A percentile compares a stretch with the other conserved stretches of the same genome.
Evolutionary conservation across 2,888 invertebrate species (phyloP).

Genomic region (Lysandra bellargus): DNA sequence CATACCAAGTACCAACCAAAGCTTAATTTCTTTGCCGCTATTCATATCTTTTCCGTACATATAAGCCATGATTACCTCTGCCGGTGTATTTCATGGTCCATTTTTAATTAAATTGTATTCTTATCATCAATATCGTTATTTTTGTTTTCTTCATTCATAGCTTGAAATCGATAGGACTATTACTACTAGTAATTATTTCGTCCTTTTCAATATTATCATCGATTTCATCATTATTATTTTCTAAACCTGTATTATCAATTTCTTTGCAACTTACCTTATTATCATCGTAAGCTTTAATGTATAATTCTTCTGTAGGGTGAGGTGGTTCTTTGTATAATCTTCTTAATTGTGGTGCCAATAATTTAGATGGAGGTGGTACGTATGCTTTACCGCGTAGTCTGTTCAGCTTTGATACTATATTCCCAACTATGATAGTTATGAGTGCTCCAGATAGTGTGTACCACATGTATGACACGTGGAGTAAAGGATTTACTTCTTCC

Average conservation of each 20-base stretch:
- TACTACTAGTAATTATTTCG: background rate
- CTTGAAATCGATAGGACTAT: background rate
- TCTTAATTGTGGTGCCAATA: conserved; percentile 87
- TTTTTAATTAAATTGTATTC: background rate
- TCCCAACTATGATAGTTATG: conserved; percentile 60
- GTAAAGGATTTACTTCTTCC: conserved; percentile 82
- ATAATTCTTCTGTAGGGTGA: conserved; percentile 66
- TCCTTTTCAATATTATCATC: background rate
- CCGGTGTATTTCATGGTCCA: background rate
- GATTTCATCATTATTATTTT: background rate
- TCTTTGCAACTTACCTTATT: conserved; percentile 53
- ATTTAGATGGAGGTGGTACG: conserved; percentile 64
- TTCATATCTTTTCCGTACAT: background rate
- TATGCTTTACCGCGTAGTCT: conserved; percentile 57
- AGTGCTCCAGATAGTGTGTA: conserved; percentile 81
- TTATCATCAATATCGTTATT: background rate
- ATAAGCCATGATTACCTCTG: background rate
- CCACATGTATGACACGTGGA: conserved; percentile 89
- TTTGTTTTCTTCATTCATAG: background rate
- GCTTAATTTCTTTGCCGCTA: background rate
- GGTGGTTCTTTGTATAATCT: conserved; percentile 76
- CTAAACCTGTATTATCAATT: background rate
- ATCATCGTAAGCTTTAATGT: conserved; percentile 66
- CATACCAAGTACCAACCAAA: background rate
- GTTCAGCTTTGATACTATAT: conserved; percentile 55